These are phyloP conservation scores for Anisognathus igniventris DNA, from an alignment of 2,797 vertebrate genomes.

Conservation along the genomic window DNA sequence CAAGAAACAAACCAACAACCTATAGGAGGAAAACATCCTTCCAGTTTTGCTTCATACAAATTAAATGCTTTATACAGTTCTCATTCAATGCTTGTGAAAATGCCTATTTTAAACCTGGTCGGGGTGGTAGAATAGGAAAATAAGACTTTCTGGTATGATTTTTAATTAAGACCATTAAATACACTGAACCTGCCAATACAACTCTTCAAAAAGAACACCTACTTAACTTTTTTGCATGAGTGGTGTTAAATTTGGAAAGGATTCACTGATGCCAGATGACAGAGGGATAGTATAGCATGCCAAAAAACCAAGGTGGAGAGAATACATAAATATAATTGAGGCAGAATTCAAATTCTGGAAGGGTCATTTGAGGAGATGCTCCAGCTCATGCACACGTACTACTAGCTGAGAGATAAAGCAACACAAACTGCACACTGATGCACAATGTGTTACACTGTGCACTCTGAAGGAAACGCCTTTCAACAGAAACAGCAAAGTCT, in stretches of 20 bases:
- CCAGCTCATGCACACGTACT: not conserved
- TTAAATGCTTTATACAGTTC: not conserved
- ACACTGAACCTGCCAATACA: not conserved
- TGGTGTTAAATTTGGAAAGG: not conserved
- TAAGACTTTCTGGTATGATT: not conserved
- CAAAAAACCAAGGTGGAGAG: not conserved
- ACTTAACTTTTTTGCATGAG: not conserved
- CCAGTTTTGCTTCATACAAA: not conserved
- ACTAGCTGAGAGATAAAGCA: not conserved
- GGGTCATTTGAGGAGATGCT: not conserved
- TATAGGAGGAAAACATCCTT: not conserved
- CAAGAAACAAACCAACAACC: not conserved
- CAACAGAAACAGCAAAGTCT: not conserved
- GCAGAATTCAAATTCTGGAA: not conserved
- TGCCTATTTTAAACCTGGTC: not conserved
- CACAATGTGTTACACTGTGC: not conserved
- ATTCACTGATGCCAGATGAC: not conserved
- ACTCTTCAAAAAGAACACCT: not conserved
- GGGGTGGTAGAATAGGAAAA: constrained; percentile 14
- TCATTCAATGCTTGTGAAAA: not conserved
- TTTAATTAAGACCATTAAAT: not conserved
- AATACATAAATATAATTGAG: not conserved
- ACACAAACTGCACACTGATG: not conserved
- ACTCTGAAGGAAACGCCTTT: not conserved
- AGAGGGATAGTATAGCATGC: not conserved